These are phyloP conservation scores for Sinonovacula constricta DNA, from an alignment of 1,140 invertebrate genomes.

Conservation along the genomic window DNA sequence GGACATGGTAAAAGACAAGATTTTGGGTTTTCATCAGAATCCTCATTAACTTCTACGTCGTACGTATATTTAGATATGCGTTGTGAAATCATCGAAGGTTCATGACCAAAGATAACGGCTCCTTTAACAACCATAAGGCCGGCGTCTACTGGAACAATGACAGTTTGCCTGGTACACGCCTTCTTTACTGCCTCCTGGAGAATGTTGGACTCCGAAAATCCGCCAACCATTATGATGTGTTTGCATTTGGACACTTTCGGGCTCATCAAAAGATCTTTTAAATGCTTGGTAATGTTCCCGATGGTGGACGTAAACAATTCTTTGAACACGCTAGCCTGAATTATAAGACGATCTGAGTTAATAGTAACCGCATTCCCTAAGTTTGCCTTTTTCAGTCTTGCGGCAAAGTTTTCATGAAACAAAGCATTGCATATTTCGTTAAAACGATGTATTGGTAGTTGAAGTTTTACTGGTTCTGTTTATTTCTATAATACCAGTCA, in stretches of 20 bases:
- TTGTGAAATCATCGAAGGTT: neutral
- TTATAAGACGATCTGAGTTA: too few species aligned
- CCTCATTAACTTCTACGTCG: neutral
- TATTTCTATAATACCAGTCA: too few species aligned
- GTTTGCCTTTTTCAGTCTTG: too few species aligned
- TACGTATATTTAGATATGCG: neutral
- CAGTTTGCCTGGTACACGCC: neutral
- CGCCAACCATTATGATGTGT: neutral
- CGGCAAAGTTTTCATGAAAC: too few species aligned
- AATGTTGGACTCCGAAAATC: neutral
- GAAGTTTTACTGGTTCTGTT: too few species aligned
- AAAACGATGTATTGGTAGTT: too few species aligned
- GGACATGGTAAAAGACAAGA: neutral
- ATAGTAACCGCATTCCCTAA: too few species aligned
- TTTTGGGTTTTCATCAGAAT: neutral
- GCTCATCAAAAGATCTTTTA: conserved; percentile 24
- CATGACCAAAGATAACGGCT: conserved; percentile 6
- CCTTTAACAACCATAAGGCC: conserved; percentile 11
- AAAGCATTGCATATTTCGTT: too few species aligned
- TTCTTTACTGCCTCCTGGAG: neutral
- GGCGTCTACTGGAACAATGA: conserved; percentile 7
- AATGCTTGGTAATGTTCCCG: conserved; percentile 40
- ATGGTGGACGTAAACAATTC: conserved; percentile 42
- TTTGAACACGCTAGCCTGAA: conserved; percentile 36
- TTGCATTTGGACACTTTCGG: conserved; percentile 8